Evolutionary conservation across 2,113 vertebrate genomes (phyloP).

Genomic region (Oreochromis niloticus): DNA sequence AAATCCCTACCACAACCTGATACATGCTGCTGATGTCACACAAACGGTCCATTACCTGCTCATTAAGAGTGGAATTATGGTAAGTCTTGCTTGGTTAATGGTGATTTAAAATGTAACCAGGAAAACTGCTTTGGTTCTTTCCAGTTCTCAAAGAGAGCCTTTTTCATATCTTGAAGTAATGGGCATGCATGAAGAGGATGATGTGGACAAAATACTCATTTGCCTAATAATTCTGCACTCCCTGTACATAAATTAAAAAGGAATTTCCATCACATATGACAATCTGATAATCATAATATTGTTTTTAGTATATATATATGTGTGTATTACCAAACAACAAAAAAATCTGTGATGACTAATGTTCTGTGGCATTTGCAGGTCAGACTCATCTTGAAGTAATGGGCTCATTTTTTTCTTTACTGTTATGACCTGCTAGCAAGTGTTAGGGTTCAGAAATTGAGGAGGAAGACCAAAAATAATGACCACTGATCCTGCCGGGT

Average conservation of each 20-base stretch:
- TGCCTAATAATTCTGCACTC: too few relatives aligned
- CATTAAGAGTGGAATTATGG: constrained; percentile 86
- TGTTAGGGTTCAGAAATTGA: too few relatives aligned
- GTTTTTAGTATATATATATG: background rate
- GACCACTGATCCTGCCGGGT: too few relatives aligned
- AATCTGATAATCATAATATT: background rate
- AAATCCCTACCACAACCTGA: constrained; percentile 96
- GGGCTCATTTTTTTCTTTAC: background rate
- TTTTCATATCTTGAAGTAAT: background rate
- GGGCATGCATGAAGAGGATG: too few relatives aligned
- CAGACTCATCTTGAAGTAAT: constrained; percentile 56
- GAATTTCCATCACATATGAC: background rate
- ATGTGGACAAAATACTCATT: too few relatives aligned
- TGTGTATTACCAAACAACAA: background rate
- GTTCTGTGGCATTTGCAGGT: constrained; percentile 67
- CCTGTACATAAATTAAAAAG: background rate
- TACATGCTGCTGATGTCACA: constrained; percentile 93
- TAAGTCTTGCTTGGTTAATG: constrained; percentile 57
- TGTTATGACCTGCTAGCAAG: background rate
- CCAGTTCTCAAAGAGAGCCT: background rate
- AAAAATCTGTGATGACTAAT: background rate
- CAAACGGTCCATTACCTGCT: constrained; percentile 94
- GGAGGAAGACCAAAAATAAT: too few relatives aligned
- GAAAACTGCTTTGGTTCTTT: background rate
- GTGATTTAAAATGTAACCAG: background rate